Conservation (phyloP, 2,888 invertebrate species). For the Diadegma fenestrale region DNA sequence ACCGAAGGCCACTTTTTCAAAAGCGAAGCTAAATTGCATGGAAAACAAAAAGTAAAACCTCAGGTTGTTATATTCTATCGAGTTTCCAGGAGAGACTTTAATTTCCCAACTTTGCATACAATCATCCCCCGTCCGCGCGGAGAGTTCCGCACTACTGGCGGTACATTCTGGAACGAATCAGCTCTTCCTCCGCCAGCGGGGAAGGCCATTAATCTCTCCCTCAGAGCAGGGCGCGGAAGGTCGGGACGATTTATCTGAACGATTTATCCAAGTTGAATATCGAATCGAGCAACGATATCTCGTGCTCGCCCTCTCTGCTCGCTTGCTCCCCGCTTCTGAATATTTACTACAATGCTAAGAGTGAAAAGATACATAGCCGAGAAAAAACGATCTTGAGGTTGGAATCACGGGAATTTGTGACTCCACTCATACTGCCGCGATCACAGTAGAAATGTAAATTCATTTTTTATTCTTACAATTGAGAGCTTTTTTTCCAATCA, state of each 20-base stretch:
- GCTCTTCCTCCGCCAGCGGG: conserved; percentile 21
- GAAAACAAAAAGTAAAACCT: not conserved
- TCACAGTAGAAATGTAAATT: not conserved
- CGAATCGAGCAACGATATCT: conserved; percentile 49
- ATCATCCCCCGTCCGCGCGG: conserved; percentile 14
- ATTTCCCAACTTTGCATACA: conserved; percentile 46
- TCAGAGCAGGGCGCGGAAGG: conserved; percentile 33
- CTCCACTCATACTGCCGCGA: not conserved
- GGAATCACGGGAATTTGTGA: not conserved
- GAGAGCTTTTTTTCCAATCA: not conserved
- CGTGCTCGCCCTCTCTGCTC: conserved; percentile 11
- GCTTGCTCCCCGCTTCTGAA: conserved; percentile 13
- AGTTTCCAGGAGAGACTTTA: conserved; percentile 31
- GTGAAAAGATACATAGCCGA: conserved; percentile 1
- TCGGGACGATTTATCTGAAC: conserved; percentile 49
- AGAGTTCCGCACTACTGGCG: conserved; percentile 3
- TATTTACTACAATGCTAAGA: conserved; percentile 7
- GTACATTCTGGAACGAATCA: conserved; percentile 44
- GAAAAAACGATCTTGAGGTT: conserved; percentile 23
- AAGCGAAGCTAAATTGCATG: not conserved
- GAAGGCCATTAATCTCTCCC: conserved; percentile 40
- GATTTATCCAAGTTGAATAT: conserved; percentile 57
- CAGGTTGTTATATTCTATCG: conserved; percentile 1
- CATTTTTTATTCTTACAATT: not conserved
- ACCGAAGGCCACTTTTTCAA: not conserved